A percentile compares a stretch with the other conserved stretches of the same genome.
Evolutionary conservation across 2,797 vertebrate species (phyloP).

Genomic region (Lepus oiostolus): DNA sequence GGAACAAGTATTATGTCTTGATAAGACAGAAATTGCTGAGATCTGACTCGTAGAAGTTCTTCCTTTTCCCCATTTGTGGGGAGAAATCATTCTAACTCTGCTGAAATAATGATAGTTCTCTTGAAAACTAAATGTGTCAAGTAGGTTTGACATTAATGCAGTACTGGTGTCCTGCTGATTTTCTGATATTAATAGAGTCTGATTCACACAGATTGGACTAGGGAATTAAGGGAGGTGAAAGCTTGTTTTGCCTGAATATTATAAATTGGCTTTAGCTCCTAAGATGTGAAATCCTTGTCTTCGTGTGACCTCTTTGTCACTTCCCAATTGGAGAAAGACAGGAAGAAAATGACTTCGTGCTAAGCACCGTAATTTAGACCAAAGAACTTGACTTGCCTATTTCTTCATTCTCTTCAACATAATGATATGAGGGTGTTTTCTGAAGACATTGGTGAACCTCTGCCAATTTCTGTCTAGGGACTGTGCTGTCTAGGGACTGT

Average conservation of each 20-base stretch:
- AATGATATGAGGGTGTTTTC: background rate
- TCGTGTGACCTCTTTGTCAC: background rate
- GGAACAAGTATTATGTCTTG: background rate
- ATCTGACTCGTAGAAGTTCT: background rate
- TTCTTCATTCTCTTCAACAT: background rate
- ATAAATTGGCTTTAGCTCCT: background rate
- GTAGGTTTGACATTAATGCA: background rate
- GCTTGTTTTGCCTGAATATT: background rate
- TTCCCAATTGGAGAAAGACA: background rate
- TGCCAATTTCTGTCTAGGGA: background rate
- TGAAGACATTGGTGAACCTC: background rate
- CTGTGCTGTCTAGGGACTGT: background rate
- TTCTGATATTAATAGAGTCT: background rate
- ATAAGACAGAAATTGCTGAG: background rate
- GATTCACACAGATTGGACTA: background rate
- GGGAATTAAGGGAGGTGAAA: background rate
- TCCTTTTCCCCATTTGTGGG: background rate
- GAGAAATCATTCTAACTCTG: background rate
- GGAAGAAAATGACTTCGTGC: background rate
- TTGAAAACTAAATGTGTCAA: background rate
- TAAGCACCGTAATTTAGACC: background rate
- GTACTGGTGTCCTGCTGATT: background rate
- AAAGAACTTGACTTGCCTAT: background rate
- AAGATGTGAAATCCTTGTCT: background rate
- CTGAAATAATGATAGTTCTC: background rate